phyloP scores from a whole-genome alignment of 2,888 invertebrate genomes.

The Rotaria macrura region DNA sequence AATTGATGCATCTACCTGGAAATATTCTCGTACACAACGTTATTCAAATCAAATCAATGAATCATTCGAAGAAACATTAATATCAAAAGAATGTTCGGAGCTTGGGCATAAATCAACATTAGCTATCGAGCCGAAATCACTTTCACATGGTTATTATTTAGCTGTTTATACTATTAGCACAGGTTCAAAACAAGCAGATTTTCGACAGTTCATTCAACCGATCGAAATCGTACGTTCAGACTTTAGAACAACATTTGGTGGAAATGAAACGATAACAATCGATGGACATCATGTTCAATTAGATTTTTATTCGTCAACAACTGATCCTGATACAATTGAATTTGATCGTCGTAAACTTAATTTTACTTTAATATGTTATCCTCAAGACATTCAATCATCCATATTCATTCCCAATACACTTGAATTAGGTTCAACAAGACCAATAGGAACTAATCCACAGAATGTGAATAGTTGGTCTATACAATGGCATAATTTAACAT shows the following conservation, averaged over 20 bases:
- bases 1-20: background rate
- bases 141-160: constrained; percentile 10
- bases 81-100: background rate
- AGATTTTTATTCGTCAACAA: background rate
- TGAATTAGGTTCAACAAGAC: background rate
- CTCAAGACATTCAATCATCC: background rate
- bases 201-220: constrained; percentile 5
- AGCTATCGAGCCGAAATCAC: background rate
- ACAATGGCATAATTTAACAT: background rate
- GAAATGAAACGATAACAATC: background rate
- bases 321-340: background rate
- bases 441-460: background rate
- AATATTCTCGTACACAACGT: constrained; percentile 8
- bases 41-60: background rate
- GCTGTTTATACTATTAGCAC: background rate
- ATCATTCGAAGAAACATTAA: background rate
- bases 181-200: background rate
- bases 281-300: background rate
- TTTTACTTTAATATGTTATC: background rate
- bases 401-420: background rate
- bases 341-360: constrained; percentile 9
- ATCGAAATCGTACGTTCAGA: constrained; percentile 7
- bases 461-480: background rate
- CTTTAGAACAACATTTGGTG: background rate
- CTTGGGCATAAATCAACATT: background rate